Conservation (phyloP, 2,113 vertebrate species). For the Pseudopodoces humilis region DNA sequence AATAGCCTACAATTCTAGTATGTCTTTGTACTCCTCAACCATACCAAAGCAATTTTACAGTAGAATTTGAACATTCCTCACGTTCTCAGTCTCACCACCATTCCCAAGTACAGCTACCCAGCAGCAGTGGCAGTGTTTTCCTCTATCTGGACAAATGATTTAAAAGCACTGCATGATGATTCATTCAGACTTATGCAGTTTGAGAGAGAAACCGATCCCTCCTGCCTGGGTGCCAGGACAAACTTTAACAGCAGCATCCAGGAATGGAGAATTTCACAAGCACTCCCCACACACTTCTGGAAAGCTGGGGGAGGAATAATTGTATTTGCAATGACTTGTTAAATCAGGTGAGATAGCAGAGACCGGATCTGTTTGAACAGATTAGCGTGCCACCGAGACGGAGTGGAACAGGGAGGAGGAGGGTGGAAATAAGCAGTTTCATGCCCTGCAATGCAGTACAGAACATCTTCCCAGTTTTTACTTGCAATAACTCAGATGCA, state of each 20-base stretch:
- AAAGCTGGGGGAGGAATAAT: not conserved
- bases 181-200: not conserved
- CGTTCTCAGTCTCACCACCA: not conserved
- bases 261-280: not conserved
- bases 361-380: not conserved
- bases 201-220: not conserved
- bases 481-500: constrained; percentile 18
- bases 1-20: not conserved
- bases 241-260: not conserved
- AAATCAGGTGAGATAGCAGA: constrained; percentile 6
- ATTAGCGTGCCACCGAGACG: not conserved
- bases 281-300: not conserved
- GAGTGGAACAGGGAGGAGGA: not conserved
- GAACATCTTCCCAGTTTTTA: not conserved
- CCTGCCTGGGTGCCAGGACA: not conserved
- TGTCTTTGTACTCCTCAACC: not conserved
- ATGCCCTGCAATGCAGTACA: constrained; percentile 66
- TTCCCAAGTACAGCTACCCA: not conserved
- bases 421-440: not conserved
- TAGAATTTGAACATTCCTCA: not conserved
- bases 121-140: not conserved
- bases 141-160: not conserved
- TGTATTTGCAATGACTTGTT: not conserved
- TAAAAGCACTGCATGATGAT: constrained; percentile 12
- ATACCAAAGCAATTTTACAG: not conserved